Evolutionary conservation across 2,113 vertebrate genomes (phyloP).

Genomic region (Ifrita kowaldi): DNA sequence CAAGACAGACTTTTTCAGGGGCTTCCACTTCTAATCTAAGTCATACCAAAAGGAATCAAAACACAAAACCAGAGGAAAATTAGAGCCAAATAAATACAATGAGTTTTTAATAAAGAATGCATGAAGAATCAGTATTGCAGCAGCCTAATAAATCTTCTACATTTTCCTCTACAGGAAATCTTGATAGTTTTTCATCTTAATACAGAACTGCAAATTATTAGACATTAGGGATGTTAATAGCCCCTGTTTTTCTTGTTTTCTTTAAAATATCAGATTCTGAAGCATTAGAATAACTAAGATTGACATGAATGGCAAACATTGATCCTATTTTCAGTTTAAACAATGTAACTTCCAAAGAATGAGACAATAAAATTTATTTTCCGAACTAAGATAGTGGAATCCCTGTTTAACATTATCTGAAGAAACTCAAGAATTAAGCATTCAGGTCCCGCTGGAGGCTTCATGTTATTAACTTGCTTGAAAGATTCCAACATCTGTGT

Average conservation of each 20-base stretch:
- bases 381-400: neutral
- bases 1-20: neutral
- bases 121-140: neutral
- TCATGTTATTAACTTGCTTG: neutral
- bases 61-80: neutral
- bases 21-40: neutral
- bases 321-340: neutral
- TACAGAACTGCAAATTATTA: neutral
- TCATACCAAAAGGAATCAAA: neutral
- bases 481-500: neutral
- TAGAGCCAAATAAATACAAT: neutral
- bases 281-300: neutral
- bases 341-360: neutral
- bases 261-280: neutral
- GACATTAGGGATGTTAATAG: neutral
- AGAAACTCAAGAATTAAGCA: neutral
- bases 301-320: neutral
- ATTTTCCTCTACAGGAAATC: neutral
- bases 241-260: neutral
- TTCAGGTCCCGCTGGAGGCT: neutral
- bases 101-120: neutral
- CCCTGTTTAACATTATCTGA: neutral
- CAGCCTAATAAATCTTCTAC: neutral
- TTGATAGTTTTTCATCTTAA: neutral
- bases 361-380: neutral